Evolutionary conservation across 1,140 invertebrate species (phyloP).

Genomic region (Pemphigus obesinymphae): DNA sequence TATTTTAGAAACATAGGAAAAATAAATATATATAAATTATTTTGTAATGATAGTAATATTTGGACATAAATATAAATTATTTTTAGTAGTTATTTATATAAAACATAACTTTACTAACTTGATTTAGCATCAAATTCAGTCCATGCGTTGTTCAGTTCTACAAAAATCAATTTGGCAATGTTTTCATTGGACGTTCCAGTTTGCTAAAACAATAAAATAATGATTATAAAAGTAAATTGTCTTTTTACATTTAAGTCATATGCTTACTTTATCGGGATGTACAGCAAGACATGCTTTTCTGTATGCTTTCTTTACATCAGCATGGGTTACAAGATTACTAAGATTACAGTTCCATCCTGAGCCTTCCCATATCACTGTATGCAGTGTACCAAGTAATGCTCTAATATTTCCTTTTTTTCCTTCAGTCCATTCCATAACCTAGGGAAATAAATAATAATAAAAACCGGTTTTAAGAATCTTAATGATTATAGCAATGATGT

Average conservation of each 20-base stretch:
- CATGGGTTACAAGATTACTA: conserved; percentile 82
- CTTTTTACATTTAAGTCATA: neutral
- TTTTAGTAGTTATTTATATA: conserved; percentile 52
- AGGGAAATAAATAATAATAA: conserved; percentile 42
- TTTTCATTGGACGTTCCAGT: conserved; percentile 81
- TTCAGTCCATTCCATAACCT: conserved; percentile 78
- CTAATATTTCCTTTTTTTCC: conserved; percentile 96
- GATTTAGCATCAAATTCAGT: conserved; percentile 91
- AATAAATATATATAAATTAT: too few relatives aligned
- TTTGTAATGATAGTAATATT: neutral
- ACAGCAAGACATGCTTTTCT: conserved; percentile 91
- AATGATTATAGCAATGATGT: neutral
- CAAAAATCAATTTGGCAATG: conserved; percentile 94
- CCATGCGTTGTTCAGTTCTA: conserved; percentile 99
- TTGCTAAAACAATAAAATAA: conserved; percentile 66
- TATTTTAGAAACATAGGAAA: neutral
- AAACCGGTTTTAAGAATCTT: neutral
- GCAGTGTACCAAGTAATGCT: conserved; percentile 87
- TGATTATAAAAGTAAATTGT: neutral
- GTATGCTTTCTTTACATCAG: conserved; percentile 94
- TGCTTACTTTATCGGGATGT: conserved; percentile 92
- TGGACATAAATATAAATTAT: conserved; percentile 1
- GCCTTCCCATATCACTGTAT: conserved; percentile 90
- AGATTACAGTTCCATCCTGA: conserved; percentile 93
- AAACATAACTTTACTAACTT: conserved; percentile 65